phyloP scores from a whole-genome alignment of 64 coral and sea anemone species.

The Actinia equina region DNA sequence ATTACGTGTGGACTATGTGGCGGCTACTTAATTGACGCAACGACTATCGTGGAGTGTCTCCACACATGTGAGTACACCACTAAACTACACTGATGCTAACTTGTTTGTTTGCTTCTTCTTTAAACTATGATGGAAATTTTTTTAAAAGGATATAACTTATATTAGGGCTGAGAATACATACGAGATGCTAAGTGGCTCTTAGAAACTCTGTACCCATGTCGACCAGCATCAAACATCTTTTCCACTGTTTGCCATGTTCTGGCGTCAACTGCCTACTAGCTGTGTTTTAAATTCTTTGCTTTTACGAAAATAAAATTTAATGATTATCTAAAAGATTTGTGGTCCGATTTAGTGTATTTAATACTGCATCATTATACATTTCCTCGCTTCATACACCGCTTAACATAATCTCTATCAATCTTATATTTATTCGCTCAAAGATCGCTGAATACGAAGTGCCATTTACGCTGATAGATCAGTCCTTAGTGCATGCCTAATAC shows the following conservation, averaged over 20 bases:
- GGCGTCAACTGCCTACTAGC: too few relatives aligned
- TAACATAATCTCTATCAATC: background rate
- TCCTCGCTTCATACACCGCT: background rate
- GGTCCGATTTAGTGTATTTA: background rate
- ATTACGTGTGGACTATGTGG: conserved; percentile 88
- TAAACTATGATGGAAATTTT: background rate
- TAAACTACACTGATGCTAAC: background rate
- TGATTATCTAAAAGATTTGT: background rate
- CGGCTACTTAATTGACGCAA: conserved; percentile 97
- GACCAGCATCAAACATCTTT: too few relatives aligned
- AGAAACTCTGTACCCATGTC: too few relatives aligned
- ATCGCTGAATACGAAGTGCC: background rate
- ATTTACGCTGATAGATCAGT: background rate
- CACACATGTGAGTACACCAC: conserved; percentile 87
- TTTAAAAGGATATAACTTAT: too few relatives aligned
- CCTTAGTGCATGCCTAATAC: background rate
- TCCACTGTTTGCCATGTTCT: too few relatives aligned
- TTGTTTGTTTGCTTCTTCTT: background rate
- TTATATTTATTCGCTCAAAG: background rate
- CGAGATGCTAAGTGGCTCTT: too few relatives aligned
- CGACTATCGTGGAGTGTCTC: conserved; percentile 92
- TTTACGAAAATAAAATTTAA: too few relatives aligned
- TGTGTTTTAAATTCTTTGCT: too few relatives aligned
- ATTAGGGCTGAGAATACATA: too few relatives aligned
- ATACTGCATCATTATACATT: background rate